Evolutionary conservation across 2,888 invertebrate species (phyloP), one percentile per base, ranked within the genome.

Genomic region (Gymnosoma rotundatum): DNA sequence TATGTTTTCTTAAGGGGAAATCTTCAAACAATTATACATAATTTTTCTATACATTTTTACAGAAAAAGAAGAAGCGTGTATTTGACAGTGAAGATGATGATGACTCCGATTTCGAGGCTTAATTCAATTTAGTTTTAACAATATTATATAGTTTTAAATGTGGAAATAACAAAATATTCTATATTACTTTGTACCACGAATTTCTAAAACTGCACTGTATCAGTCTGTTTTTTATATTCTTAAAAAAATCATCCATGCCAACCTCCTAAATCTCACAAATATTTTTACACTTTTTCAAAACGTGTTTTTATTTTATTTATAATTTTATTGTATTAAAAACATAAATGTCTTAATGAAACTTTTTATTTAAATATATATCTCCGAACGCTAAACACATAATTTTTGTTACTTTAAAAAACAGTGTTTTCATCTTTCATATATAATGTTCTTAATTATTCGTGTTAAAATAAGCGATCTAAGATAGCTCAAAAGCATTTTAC

Each of bases 31-130:
- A 10, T 56, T 9, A 2, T 10, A 60, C 42, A 54, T 7, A 21
- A 18, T 45, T 61, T 25, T 32, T 67, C 38, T 52, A 38, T 74
- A 61, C 36, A 52, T 72, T 63, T 60, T 86, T 86, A 12, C 66
- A 89, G 88, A 87, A 70, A 70, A 88, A 88, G 73, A 90, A 88
- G 83, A 86, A 74, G 69, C 86, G 78, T 8, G 42, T 78, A 16
- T 36, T 87, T n/a, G 67, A 79, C 5, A 88, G 86, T 32, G 89
- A 88, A 6, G 88, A 88, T 18, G 89, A 90, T 4, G 87, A 88
- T 36, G 89, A 89, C 82, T 89, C 87, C 18, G 87, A 87, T 82
- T 87, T 87, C 75, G 87, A 83, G 83, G 83, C 81, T 76, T 80
- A 80, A 25, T 14, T 42, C 1, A 0, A 52, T 52, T 52, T 70